These are phyloP conservation scores for Lasiurus borealis DNA, from an alignment of 2,113 vertebrate species.

Conservation along the genomic window DNA sequence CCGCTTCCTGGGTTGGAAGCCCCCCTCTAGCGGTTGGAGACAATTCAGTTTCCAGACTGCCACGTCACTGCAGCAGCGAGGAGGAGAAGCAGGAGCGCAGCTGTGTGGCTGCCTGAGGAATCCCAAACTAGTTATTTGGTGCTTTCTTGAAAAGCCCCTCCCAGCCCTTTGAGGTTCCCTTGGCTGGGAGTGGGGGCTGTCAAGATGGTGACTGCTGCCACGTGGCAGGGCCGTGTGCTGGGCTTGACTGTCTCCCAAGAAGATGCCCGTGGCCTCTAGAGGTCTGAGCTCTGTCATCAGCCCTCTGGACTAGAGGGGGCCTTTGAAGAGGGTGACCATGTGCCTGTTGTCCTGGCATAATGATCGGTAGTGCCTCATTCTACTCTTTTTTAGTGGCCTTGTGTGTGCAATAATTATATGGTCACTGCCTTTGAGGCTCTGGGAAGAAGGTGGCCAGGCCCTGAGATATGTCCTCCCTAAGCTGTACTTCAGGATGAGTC, in stretches of 20 bases:
- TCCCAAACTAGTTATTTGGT: constrained; percentile 77
- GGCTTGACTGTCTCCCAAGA: background rate
- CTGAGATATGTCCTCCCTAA: background rate
- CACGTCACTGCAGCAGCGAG: constrained; percentile 65
- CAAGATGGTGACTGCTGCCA: constrained; percentile 70
- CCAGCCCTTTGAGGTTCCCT: constrained; percentile 61
- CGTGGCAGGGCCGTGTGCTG: constrained; percentile 56
- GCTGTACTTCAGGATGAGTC: background rate
- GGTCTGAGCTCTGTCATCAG: background rate
- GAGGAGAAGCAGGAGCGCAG: constrained; percentile 26
- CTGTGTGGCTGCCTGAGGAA: constrained; percentile 56
- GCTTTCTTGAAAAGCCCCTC: constrained; percentile 70
- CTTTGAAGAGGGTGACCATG: background rate
- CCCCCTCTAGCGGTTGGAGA: constrained; percentile 28
- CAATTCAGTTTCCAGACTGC: constrained; percentile 62
- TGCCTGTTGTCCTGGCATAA: background rate
- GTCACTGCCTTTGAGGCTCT: background rate
- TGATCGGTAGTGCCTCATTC: background rate
- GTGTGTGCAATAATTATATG: background rate
- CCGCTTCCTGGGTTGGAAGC: background rate
- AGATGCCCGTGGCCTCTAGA: background rate
- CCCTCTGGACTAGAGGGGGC: background rate
- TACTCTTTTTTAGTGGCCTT: background rate
- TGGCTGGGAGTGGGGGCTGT: constrained; percentile 55
- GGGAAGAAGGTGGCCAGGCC: background rate